Conservation (phyloP, 2,797 vertebrate genomes). For the Pteronotus mesoamericanus region DNA sequence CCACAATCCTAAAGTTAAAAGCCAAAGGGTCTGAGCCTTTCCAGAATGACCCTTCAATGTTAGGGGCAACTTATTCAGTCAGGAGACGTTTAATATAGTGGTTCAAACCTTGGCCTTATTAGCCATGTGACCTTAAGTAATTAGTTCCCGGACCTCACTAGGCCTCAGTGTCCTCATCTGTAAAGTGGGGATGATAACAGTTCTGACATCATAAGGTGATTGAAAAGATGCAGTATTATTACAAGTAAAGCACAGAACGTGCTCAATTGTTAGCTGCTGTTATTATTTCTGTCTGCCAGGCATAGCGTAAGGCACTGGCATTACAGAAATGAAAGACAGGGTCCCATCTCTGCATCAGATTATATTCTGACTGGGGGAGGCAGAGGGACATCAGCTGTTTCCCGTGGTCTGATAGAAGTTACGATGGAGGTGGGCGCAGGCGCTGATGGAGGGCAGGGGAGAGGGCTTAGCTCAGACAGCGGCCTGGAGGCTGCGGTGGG, state of each 20-base stretch:
- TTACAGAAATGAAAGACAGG: rapidly evolving
- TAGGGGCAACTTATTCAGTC: neutral
- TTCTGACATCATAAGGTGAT: neutral
- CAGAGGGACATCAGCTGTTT: neutral
- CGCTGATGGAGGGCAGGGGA: neutral
- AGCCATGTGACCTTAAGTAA: neutral
- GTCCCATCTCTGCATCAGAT: neutral
- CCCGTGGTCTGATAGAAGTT: neutral
- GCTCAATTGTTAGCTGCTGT: neutral
- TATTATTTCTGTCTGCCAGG: neutral
- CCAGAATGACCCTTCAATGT: neutral
- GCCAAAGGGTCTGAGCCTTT: neutral
- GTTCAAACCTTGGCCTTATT: neutral
- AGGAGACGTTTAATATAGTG: neutral
- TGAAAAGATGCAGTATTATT: neutral
- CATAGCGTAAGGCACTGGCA: too few relatives aligned
- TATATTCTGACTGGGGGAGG: neutral
- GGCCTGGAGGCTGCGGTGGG: neutral
- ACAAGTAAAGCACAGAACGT: neutral
- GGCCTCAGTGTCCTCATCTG: neutral
- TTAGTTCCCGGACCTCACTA: neutral
- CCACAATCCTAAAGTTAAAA: neutral
- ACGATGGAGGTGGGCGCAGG: rapidly evolving
- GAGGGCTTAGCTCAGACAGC: neutral
- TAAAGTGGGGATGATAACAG: neutral